Evolutionary conservation across 1,140 invertebrate species (phyloP), one percentile per base, ranked within the genome.

Genomic region (Musca vetustissima): DNA sequence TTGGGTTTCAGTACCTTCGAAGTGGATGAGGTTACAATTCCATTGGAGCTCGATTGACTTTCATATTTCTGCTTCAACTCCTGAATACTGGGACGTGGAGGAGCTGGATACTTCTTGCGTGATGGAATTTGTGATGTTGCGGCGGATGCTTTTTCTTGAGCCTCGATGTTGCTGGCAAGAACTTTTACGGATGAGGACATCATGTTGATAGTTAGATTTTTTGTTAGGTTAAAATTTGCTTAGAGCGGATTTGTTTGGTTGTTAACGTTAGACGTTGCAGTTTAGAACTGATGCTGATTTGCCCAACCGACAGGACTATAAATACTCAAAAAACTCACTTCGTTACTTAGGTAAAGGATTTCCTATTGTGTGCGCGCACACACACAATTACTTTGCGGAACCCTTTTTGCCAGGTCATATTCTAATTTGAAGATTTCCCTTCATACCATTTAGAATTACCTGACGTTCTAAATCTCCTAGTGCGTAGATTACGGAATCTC

Each of bases 81-180:
- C 15, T 53, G 52, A 14, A 53, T 50, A 19, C 25, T 66, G 19
- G 47, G 64, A n/a, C 64, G 64, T 22, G 70, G 71, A 0, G 32
- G 68, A 17, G 76, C 76, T 21, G 73, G 43, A 9, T 66, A 67
- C 9, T 71, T 57, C 2, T 65, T 65, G 14, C 48, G 64, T n/a
- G 17, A 15, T 9, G 47, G 22, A 9, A 19, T 14, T 4, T 28
- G 57, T 13, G 57, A 61, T 13, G n/a, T n/a, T n/a, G n/a, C n/a
- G n/a, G n/a, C n/a, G n/a, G n/a, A n/a, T n/a, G n/a, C n/a, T 55
- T 57, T 24, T 43, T 13, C 36, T 13, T 43, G 36, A 1, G 3
- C 28, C 15, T 28, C 15, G 24, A 2, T 8, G 19, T 24, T 7
- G 22, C 22, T 57, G 22, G 7, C 24, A 28, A 28, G 15, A 57